These are phyloP conservation scores for Pardalotus punctatus DNA, from an alignment of 2,113 vertebrate species.

Conservation along the genomic window DNA sequence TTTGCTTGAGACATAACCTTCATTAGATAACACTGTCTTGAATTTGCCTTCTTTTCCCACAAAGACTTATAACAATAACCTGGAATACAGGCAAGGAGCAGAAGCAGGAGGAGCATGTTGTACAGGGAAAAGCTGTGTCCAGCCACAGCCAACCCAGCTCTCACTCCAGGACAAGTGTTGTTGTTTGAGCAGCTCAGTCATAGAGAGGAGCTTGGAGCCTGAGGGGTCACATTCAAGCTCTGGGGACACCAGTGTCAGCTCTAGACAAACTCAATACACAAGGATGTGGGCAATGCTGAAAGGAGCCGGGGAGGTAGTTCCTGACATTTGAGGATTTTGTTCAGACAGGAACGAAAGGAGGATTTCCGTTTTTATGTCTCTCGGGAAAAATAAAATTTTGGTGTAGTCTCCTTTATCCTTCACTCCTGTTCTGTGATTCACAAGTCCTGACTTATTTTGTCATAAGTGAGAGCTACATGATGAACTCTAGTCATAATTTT, in stretches of 20 bases:
- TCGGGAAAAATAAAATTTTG: background rate
- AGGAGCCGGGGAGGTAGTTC: background rate
- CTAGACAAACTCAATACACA: background rate
- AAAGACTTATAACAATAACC: background rate
- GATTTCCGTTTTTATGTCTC: background rate
- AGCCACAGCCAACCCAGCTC: background rate
- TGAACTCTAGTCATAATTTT: background rate
- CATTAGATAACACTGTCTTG: background rate
- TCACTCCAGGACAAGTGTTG: background rate
- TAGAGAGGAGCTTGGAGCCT: accelerated
- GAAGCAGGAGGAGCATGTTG: background rate
- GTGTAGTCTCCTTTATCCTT: background rate
- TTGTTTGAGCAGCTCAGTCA: background rate
- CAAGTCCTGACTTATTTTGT: background rate
- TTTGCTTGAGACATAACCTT: background rate
- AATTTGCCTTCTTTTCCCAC: background rate
- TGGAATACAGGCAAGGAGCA: background rate
- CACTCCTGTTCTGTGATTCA: background rate
- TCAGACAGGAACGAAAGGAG: background rate
- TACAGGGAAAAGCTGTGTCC: background rate
- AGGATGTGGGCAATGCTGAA: background rate
- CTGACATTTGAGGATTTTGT: background rate
- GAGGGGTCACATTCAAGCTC: background rate
- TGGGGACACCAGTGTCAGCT: background rate
- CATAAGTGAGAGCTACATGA: background rate